These are phyloP conservation scores for Mormyrops attenuatus DNA, from an alignment of 2,797 vertebrate genomes.

Conservation along the genomic window DNA sequence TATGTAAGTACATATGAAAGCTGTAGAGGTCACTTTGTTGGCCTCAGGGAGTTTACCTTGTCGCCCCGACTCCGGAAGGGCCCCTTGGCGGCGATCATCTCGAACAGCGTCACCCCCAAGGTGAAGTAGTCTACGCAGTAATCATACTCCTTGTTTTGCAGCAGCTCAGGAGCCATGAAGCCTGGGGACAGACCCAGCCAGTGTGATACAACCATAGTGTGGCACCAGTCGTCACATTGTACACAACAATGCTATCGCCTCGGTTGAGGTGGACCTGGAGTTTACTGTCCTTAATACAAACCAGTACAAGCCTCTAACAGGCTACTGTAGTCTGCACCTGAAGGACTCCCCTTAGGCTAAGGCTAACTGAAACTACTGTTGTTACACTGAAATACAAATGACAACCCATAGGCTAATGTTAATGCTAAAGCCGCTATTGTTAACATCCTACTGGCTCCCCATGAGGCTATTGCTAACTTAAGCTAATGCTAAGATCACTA, in stretches of 20 bases:
- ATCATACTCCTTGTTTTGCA: slow-evolving; percentile 62
- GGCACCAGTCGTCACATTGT: background rate
- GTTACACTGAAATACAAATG: background rate
- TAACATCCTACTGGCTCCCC: background rate
- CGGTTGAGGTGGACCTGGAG: background rate
- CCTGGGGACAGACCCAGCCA: slow-evolving; percentile 38
- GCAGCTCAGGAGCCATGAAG: slow-evolving; percentile 69
- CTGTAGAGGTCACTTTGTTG: background rate
- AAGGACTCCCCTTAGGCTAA: background rate
- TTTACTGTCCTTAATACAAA: background rate
- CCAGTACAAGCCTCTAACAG: background rate
- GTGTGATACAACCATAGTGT: background rate
- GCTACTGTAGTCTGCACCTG: background rate
- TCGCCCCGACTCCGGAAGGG: slow-evolving; percentile 64
- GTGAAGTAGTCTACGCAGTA: slow-evolving; percentile 70
- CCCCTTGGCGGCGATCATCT: slow-evolving; percentile 69
- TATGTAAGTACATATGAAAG: background rate
- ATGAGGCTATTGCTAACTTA: background rate
- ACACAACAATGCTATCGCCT: background rate
- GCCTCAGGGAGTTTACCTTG: slow-evolving; percentile 44
- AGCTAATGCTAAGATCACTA: background rate
- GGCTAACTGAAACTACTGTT: background rate
- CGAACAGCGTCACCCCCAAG: slow-evolving; percentile 64
- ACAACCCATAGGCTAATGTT: background rate
- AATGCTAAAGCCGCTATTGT: background rate